Base-by-base conservation (phyloP, 2,888 invertebrate genomes). In the Agrochola macilenta region DNA sequence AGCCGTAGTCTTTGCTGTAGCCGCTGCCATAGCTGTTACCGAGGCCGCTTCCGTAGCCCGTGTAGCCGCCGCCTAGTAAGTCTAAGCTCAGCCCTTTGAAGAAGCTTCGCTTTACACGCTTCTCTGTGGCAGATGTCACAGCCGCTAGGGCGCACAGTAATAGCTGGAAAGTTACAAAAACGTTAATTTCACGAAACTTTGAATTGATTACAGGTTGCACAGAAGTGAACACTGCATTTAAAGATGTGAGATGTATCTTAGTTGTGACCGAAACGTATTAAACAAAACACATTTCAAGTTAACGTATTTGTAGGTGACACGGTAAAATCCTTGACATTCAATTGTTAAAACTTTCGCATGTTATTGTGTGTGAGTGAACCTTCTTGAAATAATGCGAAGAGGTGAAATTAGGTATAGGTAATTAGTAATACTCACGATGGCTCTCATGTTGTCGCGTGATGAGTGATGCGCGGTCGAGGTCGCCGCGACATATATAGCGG, bases 21-120 rank as follows among this genome's bases (percentile, higher is more conserved):
- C 82, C 74, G 66, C 43, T 77, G 65, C 77, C 58, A 14, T 83
- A 80, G 54, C 64, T 68, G 20, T 17, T 76, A 23, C 74, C 74
- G 35, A 58, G 79, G 49, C 74, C 82, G 57, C 78, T 78, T 9
- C 83, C 83, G 46, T 84, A 84, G 63, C 85, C 85, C n/a, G 78
- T 52, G 79, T 58, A 84, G 49, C 82, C 78, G 35, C 81, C 43
- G 77, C 71, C 57, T 35, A 85, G 60, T 7, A 80, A 75, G 58
- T 74, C 77, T 26, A 81, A 58, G 69, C 82, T 81, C 46, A 82
- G 65, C 20, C 30, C 81, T 30, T 82, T 82, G 30, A 84, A 49
- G 81, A 89, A 89, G 75, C 91, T 92, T 68, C 94, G 93, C 89
- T 94, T 94, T 57, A 87, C 88, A 7, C 93, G 93, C 7, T 81